A percentile compares a stretch with the other conserved stretches of the same genome.
Evolutionary conservation across 2,888 invertebrate genomes (phyloP).

Genomic region (Amphipoea oculea): DNA sequence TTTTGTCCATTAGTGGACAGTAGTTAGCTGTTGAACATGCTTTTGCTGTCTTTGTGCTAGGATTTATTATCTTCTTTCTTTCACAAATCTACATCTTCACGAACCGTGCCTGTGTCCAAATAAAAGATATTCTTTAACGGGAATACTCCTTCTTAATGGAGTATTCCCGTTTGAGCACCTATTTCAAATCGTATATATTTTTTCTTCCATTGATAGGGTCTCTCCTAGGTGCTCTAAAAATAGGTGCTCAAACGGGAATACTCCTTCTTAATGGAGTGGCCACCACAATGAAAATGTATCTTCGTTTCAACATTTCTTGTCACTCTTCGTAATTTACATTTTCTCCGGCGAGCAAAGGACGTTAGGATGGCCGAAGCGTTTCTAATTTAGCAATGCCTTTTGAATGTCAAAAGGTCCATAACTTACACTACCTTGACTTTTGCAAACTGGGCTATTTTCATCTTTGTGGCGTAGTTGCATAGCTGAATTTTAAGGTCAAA

Average conservation of each 20-base stretch:
- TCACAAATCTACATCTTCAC: background rate
- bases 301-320: background rate
- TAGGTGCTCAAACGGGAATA: no score
- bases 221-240: no score
- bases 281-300: background rate
- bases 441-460: slow-evolving; percentile 18
- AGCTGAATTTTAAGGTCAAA: background rate
- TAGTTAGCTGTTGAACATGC: background rate
- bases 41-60: background rate
- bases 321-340: slow-evolving; percentile 17
- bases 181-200: no score
- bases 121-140: background rate
- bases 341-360: background rate
- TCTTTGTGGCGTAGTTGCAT: background rate
- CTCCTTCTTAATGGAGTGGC: background rate
- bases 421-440: slow-evolving; percentile 43
- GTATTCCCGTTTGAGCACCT: no score
- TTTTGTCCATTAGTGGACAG: background rate
- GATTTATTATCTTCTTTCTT: background rate
- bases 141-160: background rate
- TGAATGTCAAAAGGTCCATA: slow-evolving; percentile 30
- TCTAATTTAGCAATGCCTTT: slow-evolving; percentile 24
- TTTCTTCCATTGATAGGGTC: no score
- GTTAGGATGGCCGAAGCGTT: slow-evolving; percentile 4
- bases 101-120: no score